Evolutionary conservation across 2,113 vertebrate species (phyloP).

Genomic region (Chloebia gouldiae): DNA sequence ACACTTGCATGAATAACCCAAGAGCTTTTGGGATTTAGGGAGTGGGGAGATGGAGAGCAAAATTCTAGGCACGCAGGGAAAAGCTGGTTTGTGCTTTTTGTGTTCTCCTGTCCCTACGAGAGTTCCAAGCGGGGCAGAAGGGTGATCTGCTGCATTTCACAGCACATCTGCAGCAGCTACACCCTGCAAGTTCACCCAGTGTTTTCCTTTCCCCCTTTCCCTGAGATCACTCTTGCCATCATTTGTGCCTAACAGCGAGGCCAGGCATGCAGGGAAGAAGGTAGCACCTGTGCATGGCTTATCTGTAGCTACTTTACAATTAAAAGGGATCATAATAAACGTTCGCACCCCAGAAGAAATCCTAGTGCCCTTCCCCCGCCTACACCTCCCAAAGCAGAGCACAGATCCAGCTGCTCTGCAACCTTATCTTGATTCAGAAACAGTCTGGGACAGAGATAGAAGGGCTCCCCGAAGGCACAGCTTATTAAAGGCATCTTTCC

Average conservation of each 20-base stretch:
- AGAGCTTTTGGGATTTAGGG: background rate
- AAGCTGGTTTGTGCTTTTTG: background rate
- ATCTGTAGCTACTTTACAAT: background rate
- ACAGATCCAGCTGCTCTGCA: conserved; percentile 9
- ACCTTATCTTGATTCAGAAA: conserved; percentile 17
- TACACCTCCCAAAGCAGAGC: background rate
- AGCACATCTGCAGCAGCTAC: background rate
- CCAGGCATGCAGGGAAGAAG: background rate
- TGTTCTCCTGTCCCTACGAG: background rate
- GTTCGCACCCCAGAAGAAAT: background rate
- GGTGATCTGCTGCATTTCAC: background rate
- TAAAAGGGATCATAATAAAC: background rate
- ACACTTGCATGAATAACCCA: background rate
- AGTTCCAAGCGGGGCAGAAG: background rate
- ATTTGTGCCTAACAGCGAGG: fast-evolving
- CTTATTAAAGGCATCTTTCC: conserved; percentile 44
- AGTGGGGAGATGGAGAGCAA: background rate
- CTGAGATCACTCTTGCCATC: background rate
- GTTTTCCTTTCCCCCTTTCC: background rate
- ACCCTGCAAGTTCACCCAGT: background rate
- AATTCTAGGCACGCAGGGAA: background rate
- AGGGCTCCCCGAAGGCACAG: background rate
- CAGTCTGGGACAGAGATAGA: conserved; percentile 9
- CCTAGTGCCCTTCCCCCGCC: background rate
- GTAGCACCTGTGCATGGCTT: background rate